phyloP scores from a whole-genome alignment of 2,888 invertebrate genomes.

The Taphrorychus bicolor region DNA sequence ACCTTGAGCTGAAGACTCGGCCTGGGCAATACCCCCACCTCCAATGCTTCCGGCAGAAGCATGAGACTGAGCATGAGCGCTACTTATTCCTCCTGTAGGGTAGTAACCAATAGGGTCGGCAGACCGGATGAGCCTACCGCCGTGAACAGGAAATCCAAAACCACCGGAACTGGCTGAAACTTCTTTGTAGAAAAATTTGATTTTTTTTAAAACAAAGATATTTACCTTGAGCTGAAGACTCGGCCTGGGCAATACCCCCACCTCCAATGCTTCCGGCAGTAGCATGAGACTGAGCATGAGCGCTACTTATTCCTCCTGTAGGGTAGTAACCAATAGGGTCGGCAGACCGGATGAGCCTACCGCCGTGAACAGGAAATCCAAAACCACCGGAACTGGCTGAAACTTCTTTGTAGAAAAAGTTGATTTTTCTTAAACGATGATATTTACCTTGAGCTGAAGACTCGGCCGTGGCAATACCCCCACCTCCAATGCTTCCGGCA shows the following conservation, averaged over 20 bases:
- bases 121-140: neutral
- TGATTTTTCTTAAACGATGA: neutral
- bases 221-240: slow-evolving; percentile 31
- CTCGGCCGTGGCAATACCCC: neutral
- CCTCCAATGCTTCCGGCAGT: slow-evolving; percentile 21
- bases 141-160: neutral
- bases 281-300: slow-evolving; percentile 10
- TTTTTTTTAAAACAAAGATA: neutral
- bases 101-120: too few relatives aligned
- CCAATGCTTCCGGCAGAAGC: neutral
- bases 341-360: slow-evolving; percentile 34
- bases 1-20: neutral
- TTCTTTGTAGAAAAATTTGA: neutral
- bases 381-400: neutral
- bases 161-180: neutral
- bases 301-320: too few relatives aligned
- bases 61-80: neutral
- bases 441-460: neutral
- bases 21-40: neutral
- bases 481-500: neutral
- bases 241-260: slow-evolving; percentile 29
- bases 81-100: too few relatives aligned
- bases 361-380: neutral
- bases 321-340: too few relatives aligned
- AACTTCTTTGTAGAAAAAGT: neutral